These are phyloP conservation scores for Lepus americanus DNA, from an alignment of 2,113 vertebrate species.

Conservation along the genomic window DNA sequence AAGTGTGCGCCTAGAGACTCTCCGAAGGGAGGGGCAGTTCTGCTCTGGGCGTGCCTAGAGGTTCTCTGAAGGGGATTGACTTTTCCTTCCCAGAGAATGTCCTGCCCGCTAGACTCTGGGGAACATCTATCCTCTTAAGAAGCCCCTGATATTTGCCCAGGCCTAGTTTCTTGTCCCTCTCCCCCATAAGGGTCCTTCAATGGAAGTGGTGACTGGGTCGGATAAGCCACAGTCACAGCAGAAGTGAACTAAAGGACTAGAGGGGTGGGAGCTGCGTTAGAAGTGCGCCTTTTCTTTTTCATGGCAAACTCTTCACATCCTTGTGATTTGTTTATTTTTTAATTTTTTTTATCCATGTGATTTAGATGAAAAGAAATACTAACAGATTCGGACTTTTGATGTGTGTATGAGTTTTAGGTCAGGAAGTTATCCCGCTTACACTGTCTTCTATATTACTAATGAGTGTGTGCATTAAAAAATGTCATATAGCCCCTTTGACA, in stretches of 20 bases:
- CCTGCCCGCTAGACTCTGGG: no score
- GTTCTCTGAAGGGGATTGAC: no score
- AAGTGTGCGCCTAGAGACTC: no score
- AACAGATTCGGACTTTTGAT: slow-evolving; percentile 30
- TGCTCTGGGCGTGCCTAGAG: no score
- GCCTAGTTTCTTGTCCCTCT: no score
- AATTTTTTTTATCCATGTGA: not conserved
- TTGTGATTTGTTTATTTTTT: not conserved
- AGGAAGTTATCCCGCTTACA: slow-evolving; percentile 8
- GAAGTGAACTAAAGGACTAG: slow-evolving; percentile 61
- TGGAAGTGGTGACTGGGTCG: slow-evolving; percentile 60
- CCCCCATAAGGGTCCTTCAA: no score
- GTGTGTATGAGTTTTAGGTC: slow-evolving; percentile 36
- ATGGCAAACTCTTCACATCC: slow-evolving; percentile 23
- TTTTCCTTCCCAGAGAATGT: no score
- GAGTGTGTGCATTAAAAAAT: slow-evolving; percentile 53
- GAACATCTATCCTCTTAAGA: no score
- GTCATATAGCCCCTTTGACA: not conserved
- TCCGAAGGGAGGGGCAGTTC: no score
- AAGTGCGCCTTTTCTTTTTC: slow-evolving; percentile 39
- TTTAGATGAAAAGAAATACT: slow-evolving; percentile 62
- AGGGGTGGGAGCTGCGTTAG: slow-evolving; percentile 13
- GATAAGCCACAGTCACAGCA: slow-evolving; percentile 59
- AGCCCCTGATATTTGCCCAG: no score
- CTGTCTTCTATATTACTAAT: slow-evolving; percentile 27